Base-by-base conservation (phyloP, 2,113 vertebrate genomes). In the Cervus canadensis region DNA sequence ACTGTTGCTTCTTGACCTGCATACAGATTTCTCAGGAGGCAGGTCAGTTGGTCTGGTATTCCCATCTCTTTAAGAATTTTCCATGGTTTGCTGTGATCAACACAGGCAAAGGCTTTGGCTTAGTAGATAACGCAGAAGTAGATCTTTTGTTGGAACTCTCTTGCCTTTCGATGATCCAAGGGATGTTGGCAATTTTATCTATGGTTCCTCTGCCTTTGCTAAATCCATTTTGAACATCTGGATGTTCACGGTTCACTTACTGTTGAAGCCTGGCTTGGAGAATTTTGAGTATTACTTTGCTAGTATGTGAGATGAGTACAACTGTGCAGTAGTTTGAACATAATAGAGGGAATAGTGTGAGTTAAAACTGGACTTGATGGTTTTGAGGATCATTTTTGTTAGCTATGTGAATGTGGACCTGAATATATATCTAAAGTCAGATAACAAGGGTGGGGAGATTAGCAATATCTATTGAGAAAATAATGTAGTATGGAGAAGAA, bases 351-450 rank as follows among this genome's bases (percentile, higher is more conserved):
- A 71, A 78, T 43, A 48, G 3, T 64, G 30, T 89, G 36, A 56
- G 8, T 76, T 88, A 85, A 84, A 87, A 25, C 45, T 82, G 8
- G 8, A 40, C 64, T 36, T 25, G 9, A 79, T 88, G 25, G 89
- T 83, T 85, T 81, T 85, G n/a, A 93, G 17, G 28, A 82, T 76
- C 1, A 30, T 64, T 82, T 88, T 89, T 54, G 10, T 97, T 93
- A 52, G 5, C 67, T 92, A n/a, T 81, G 6, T 86, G 50, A 6
- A 4, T 91, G 8, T 76, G 6, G n/a, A 87, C 28, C 14, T 64
- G 23, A 19, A 26, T 74, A 71, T 74, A 19, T 67, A 84, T 89
- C 25, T 96, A 93, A 83, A 36, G 17, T 82, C 56, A 96, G 25
- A 91, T 3, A 26, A 94, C 28, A 60, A 83, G 10, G 2, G 4